A percentile compares a stretch with the other conserved stretches of the same genome.
phyloP scores from a whole-genome alignment of 2,113 vertebrate genomes.

The Prolemur simus region DNA sequence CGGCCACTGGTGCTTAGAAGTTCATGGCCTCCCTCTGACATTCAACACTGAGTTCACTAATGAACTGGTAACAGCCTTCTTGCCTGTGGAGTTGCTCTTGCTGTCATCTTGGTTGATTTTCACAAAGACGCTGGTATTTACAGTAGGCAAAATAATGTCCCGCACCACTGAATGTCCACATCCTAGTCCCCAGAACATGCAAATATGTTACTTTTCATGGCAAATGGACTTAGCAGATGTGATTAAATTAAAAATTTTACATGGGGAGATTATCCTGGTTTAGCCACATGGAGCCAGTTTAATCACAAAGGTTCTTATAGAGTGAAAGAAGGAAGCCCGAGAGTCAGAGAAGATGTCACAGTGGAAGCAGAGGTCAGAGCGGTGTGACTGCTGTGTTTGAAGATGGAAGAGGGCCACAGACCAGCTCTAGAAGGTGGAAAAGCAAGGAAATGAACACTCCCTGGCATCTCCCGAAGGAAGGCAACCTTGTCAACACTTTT shows the following conservation, averaged over 20 bases:
- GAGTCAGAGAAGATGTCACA: not conserved
- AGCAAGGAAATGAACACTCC: not conserved
- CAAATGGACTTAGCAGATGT: not conserved
- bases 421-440: not conserved
- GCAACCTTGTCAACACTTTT: not conserved
- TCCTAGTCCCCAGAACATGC: not conserved
- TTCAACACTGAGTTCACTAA: conserved; percentile 92
- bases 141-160: not conserved
- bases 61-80: conserved; percentile 94
- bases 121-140: not conserved
- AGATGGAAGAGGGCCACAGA: not conserved
- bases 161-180: not conserved
- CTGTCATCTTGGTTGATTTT: conserved; percentile 88
- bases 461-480: not conserved
- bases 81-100: conserved; percentile 89
- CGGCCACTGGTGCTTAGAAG: conserved; percentile 91
- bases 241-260: not conserved
- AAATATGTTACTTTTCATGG: not conserved
- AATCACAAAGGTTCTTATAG: not conserved
- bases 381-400: not conserved
- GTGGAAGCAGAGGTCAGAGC: not conserved
- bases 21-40: conserved; percentile 92
- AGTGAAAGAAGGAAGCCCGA: not conserved
- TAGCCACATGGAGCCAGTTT: not conserved
- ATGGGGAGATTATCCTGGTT: not conserved